Percentiles rank a stretch among this genome's conserved stretches.
Evolutionary conservation across 1,140 invertebrate genomes (phyloP).

Genomic region (Reticulitermes speratus): DNA sequence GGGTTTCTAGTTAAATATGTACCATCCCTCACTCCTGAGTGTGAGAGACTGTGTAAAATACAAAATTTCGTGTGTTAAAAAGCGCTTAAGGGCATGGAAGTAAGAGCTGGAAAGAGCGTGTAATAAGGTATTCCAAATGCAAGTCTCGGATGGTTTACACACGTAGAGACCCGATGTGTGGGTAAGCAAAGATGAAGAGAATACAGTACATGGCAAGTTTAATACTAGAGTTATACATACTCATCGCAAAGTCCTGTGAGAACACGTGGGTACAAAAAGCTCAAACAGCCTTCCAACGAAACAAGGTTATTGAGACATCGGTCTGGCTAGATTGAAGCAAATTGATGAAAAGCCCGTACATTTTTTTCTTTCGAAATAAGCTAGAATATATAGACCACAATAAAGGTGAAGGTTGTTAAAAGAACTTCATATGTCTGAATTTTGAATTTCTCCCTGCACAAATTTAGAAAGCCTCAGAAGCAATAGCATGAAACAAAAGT

Average conservation of each 20-base stretch:
- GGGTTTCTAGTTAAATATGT: not conserved
- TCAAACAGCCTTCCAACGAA: not conserved
- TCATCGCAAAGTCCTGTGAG: not conserved
- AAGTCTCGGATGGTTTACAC: conserved; percentile 5
- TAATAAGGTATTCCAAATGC: conserved; percentile 2
- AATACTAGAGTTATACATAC: not conserved
- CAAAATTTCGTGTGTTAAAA: not conserved
- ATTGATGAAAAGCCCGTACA: no score
- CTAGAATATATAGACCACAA: no score
- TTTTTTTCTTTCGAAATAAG: not conserved
- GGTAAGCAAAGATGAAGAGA: not conserved
- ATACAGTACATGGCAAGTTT: not conserved
- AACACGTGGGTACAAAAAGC: no score
- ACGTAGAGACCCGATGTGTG: not conserved
- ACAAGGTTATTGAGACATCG: not conserved
- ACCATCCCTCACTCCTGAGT: not conserved
- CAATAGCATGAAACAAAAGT: no score
- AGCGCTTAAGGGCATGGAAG: not conserved
- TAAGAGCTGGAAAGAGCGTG: not conserved
- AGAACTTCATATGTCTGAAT: no score
- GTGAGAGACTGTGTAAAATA: not conserved
- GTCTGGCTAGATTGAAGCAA: not conserved
- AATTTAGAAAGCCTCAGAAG: no score
- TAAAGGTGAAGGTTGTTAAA: no score
- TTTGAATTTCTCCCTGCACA: no score